Base-by-base conservation (phyloP, 2,888 invertebrate species). In the Gonocerus acuteangulatus region DNA sequence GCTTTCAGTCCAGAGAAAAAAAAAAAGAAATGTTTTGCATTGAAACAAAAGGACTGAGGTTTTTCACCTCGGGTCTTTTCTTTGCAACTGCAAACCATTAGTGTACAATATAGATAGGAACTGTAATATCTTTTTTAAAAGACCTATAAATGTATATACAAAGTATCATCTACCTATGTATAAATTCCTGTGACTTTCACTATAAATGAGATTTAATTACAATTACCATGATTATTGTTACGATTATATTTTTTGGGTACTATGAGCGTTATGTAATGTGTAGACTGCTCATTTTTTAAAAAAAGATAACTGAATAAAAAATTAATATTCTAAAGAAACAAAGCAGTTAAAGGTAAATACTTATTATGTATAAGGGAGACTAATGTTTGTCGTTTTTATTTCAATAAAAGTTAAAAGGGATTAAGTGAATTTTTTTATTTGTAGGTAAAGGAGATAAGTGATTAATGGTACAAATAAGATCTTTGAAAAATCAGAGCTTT, bases 251-350 rank as follows among this genome's bases (percentile, higher is more conserved):
- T 56, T 60, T 27, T 56, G 52, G 57, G 56, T 52, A 48, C 34
- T 34, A 52, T 61, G 61, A 64, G 61, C 61, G 57, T 61, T 61
- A 58, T 61, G 58, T 61, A 64, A 59, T 62, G 32, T 59, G 64
- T 62, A 64, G 61, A 64, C 64, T 64, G 64, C 64, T 64, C 64
- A 64, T 64, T 64, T 62, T 61, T 51, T 57, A 61, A 49, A 51
- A 51, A 62, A 48, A 16, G 32, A 54, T 27, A 57, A 34, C 49
- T 49, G 42, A 15, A 36, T 47, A 56, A 61, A 63, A 63, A 48
- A 39, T 52, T 45, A 60, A 63, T 63, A 63, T 63, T 63, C 60
- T 63, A 63, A 63, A 62, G 27, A 49, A 45, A 39, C 39, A 39
- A 62, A 49, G 22, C 44, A 36, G 47, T 23, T 59, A 42, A 49